Evolutionary conservation across 2,113 vertebrate genomes (phyloP), one percentile per base, ranked within the genome.

Genomic region (Phocoena sinus): DNA sequence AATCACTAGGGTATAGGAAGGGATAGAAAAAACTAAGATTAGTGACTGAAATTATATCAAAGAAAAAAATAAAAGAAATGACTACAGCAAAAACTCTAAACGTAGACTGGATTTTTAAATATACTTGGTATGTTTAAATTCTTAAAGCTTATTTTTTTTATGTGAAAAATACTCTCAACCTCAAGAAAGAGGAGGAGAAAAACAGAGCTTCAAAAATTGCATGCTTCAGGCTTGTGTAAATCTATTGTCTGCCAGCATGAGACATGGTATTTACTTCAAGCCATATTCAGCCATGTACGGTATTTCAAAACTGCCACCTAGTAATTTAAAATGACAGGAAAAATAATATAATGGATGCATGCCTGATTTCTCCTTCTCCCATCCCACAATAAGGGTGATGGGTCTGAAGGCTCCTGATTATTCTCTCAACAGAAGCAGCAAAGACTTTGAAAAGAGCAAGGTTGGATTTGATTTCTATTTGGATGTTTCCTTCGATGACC

Each of bases 271-370:
- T 97, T 98, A 97, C 95, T 97, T 83, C 63, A 96, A 96, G 84
- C 92, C 93, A 94, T 94, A 96, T 91, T 96, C 95, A 87, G 70
- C 84, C 93, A 67, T 58, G 79, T 90, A 97, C 83, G 71, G 79
- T 76, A 97, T 95, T 97, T 96, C 94, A 96, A 85, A 93, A 95
- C 65, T 97, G 97, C 86, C 96, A 98, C 95, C 96, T 95, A 97
- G 95, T 97, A 97, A 98, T 98, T 98, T 97, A 93, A 98, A 97
- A 95, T 97, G 97, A 98, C 96, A 98, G 97, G 97, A 95, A 96
- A 98, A 98, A 97, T 96, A 90, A 97, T 88, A 96, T 94, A 98
- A 97, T 96, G 89, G 96, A 94, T 96, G 95, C 92, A 96, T 97
- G 97, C 87, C 94, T 97, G 96, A 97, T 96, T 97, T 92, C 89